Evolutionary conservation across 2,113 vertebrate genomes (phyloP).

Genomic region (Rattus rattus): DNA sequence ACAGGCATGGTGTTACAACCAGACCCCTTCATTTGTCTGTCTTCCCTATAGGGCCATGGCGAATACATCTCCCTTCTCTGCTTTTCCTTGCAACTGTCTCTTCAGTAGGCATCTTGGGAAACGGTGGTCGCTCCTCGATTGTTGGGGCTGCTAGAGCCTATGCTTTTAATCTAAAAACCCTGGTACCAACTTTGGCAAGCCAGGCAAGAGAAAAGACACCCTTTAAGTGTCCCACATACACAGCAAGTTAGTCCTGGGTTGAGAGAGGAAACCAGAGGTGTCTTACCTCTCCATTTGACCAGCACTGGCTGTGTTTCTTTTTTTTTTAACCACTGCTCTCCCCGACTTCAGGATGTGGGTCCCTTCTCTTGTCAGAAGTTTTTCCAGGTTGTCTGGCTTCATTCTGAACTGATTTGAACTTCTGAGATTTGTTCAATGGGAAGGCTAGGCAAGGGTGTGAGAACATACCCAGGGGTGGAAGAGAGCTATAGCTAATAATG

Average conservation of each 20-base stretch:
- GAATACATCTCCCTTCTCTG: background rate
- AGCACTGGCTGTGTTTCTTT: background rate
- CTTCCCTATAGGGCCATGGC: background rate
- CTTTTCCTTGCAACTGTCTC: background rate
- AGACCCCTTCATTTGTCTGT: background rate
- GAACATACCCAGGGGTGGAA: background rate
- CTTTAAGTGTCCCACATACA: too few relatives aligned
- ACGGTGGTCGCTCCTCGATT: too few relatives aligned
- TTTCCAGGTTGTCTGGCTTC: background rate
- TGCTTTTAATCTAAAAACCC: too few relatives aligned
- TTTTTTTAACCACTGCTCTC: background rate
- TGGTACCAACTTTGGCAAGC: too few relatives aligned
- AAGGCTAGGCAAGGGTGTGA: background rate
- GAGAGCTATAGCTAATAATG: too few relatives aligned
- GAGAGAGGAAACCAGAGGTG: background rate
- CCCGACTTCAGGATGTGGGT: too few relatives aligned
- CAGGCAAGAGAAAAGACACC: too few relatives aligned
- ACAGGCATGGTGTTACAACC: background rate
- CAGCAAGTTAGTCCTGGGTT: too few relatives aligned
- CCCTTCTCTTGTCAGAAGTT: background rate
- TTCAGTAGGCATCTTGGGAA: background rate
- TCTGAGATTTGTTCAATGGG: background rate
- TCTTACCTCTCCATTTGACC: too few relatives aligned
- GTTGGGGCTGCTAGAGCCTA: too few relatives aligned
- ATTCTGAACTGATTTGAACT: background rate